Evolutionary conservation across 2,888 invertebrate genomes (phyloP).

Genomic region (Agrochola lota): DNA sequence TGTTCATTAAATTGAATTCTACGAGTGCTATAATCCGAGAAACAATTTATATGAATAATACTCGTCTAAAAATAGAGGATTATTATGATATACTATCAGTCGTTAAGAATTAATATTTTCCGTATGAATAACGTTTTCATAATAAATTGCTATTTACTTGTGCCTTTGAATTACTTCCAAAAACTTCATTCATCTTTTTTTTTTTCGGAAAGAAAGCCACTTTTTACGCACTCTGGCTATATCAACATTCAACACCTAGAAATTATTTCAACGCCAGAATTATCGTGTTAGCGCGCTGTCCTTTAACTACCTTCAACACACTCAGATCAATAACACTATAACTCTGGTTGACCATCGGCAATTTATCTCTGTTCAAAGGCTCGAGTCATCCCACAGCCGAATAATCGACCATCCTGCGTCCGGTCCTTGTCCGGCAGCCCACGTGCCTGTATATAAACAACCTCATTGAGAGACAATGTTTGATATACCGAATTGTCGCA

Average conservation of each 20-base stretch:
- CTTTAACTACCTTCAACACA: background rate
- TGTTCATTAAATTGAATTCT: conserved; percentile 11
- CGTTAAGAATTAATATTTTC: conserved; percentile 19
- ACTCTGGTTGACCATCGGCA: background rate
- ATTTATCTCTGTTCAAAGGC: conserved; percentile 19
- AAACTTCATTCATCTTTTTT: background rate
- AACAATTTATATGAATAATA: conserved; percentile 19
- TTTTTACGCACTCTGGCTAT: background rate
- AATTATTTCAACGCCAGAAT: background rate
- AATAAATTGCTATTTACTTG: background rate
- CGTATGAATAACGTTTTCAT: background rate
- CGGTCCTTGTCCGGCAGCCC: conserved; percentile 51
- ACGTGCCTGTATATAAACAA: conserved; percentile 74
- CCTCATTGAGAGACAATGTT: conserved; percentile 64
- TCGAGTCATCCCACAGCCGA: conserved; percentile 30
- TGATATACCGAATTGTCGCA: conserved; percentile 65
- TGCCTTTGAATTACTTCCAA: background rate
- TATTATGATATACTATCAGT: conserved; percentile 39
- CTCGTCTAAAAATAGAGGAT: conserved; percentile 27
- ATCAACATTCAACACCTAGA: background rate
- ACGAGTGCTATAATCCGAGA: background rate
- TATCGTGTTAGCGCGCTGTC: background rate
- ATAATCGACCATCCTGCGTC: conserved; percentile 49
- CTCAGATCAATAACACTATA: conserved; percentile 21
- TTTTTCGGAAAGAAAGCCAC: background rate